phyloP scores from a whole-genome alignment of 2,888 invertebrate species.

The Baccha elongata region DNA sequence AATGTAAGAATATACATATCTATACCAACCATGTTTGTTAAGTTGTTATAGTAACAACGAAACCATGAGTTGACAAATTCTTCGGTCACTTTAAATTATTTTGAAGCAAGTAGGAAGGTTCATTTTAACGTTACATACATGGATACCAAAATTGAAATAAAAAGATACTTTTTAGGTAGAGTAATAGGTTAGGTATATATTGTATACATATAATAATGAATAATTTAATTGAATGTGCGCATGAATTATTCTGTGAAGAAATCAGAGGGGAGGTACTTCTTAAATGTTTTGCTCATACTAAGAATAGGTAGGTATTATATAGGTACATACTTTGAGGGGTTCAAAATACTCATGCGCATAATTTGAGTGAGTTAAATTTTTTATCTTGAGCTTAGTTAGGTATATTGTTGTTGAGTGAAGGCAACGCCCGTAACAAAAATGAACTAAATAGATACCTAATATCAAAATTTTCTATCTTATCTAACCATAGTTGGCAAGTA shows the following conservation, averaged over 20 bases:
- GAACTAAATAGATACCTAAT: too few relatives aligned
- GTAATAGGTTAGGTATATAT: not conserved
- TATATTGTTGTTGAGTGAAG: too few relatives aligned
- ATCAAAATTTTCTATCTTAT: too few relatives aligned
- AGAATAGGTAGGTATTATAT: too few relatives aligned
- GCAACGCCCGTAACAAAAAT: too few relatives aligned
- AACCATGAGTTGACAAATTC: conserved; percentile 31
- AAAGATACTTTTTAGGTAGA: conserved; percentile 1
- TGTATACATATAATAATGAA: not conserved
- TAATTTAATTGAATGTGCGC: not conserved
- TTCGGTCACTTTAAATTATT: conserved; percentile 52
- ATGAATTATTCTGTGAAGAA: not conserved
- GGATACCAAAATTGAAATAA: not conserved
- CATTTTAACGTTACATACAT: not conserved
- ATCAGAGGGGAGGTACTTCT: not conserved
- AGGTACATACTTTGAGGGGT: too few relatives aligned
- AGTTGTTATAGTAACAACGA: conserved; percentile 43
- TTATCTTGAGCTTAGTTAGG: too few relatives aligned
- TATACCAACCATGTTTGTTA: too few relatives aligned
- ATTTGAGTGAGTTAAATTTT: too few relatives aligned
- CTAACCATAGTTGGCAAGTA: too few relatives aligned
- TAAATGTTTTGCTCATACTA: not conserved
- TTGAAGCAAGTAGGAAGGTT: conserved; percentile 21
- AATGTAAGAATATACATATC: conserved; percentile 42
- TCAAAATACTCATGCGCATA: too few relatives aligned